Conservation (phyloP, 2,888 invertebrate species). For the Ectemnius lituratus region DNA sequence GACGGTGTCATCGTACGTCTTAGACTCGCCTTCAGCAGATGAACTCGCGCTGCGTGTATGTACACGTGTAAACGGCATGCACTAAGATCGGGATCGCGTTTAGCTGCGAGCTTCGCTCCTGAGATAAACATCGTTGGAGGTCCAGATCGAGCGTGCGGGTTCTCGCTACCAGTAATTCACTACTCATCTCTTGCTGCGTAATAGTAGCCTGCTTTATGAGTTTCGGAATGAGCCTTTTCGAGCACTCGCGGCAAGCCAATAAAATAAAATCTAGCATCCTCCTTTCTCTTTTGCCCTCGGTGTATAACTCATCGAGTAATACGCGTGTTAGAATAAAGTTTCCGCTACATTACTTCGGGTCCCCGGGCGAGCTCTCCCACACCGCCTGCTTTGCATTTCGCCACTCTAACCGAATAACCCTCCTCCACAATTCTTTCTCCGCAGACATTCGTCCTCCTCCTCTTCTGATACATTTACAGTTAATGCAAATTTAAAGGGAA, state of each 20-base stretch:
- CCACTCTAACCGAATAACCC: constrained; percentile 45
- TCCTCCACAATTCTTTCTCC: constrained; percentile 42
- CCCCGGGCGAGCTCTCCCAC: constrained; percentile 14
- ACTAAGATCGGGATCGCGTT: no score
- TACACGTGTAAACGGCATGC: neutral
- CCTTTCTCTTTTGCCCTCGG: no score
- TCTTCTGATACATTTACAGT: constrained; percentile 44
- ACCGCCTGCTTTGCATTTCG: constrained; percentile 36
- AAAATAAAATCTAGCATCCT: no score
- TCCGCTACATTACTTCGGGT: constrained; percentile 34
- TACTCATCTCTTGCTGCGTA: no score
- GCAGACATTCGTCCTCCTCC: constrained; percentile 20
- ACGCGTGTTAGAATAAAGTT: constrained; percentile 52
- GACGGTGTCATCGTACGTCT: constrained; percentile 20
- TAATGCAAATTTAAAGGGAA: constrained; percentile 54
- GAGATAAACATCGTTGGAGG: constrained; percentile 19
- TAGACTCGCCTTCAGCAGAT: neutral
- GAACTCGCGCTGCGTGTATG: neutral
- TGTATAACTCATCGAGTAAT: constrained; percentile 15
- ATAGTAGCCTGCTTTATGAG: no score
- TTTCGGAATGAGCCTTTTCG: no score
- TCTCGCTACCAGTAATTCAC: no score
- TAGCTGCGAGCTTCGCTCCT: constrained; percentile 10
- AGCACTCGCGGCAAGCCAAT: no score
- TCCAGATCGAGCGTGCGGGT: neutral